A percentile compares a stretch with the other conserved stretches of the same genome.
Evolutionary conservation across 2,888 invertebrate species (phyloP).

Genomic region (Acleris cristana): DNA sequence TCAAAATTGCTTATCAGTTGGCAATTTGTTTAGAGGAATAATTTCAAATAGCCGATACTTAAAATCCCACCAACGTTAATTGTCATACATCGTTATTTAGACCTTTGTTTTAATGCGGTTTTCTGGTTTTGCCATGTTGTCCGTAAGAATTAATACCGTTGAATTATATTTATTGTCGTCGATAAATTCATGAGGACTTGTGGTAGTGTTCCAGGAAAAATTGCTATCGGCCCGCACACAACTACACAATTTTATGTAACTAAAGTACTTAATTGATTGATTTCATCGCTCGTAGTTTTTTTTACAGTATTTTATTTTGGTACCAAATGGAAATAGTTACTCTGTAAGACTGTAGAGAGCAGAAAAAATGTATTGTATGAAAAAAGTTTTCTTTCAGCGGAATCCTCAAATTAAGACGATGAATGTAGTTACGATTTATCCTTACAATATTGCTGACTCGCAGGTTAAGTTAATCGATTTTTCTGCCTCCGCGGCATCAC

Average conservation of each 20-base stretch:
- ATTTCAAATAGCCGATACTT: neutral
- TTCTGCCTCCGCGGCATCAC: constrained; percentile 71
- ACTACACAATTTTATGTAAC: constrained; percentile 42
- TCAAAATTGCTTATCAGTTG: no score
- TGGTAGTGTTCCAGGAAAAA: constrained; percentile 35
- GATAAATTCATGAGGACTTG: constrained; percentile 17
- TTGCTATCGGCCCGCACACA: constrained; percentile 36
- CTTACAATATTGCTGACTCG: constrained; percentile 64
- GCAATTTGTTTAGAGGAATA: neutral
- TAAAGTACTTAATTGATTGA: constrained; percentile 43
- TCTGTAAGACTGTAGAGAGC: neutral
- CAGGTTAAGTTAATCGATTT: constrained; percentile 70
- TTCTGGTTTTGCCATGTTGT: constrained; percentile 4
- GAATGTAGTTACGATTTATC: constrained; percentile 30
- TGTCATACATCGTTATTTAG: neutral
- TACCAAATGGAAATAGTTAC: neutral
- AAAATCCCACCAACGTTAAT: neutral
- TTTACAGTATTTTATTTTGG: neutral
- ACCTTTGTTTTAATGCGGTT: constrained; percentile 19
- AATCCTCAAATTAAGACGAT: constrained; percentile 14
- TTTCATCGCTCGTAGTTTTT: constrained; percentile 13
- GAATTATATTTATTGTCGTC: constrained; percentile 22
- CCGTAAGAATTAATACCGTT: constrained; percentile 9
- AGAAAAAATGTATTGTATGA: no score
- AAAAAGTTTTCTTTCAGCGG: neutral